These are phyloP conservation scores for Leptodactylus fuscus DNA, from an alignment of 2,113 vertebrate species.

Conservation along the genomic window DNA sequence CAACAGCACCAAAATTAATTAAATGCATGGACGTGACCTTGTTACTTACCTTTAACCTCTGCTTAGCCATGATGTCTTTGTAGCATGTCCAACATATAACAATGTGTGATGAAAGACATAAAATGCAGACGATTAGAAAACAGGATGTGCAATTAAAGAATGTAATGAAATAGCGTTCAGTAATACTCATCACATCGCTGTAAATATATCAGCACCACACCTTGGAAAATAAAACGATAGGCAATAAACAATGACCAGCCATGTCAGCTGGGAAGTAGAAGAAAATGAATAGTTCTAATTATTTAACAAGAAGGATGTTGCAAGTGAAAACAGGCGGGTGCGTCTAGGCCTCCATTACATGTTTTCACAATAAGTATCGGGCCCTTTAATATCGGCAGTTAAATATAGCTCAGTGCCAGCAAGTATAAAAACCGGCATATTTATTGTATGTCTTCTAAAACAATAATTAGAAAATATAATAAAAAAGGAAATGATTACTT, in stretches of 20 bases:
- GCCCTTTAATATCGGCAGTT: not conserved
- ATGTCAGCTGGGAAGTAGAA: not conserved
- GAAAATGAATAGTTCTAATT: not conserved
- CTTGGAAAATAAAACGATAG: conserved; percentile 17
- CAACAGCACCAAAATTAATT: not conserved
- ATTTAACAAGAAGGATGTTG: conserved; percentile 12
- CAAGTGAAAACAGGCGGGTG: conserved; percentile 14
- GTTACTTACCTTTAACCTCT: not conserved
- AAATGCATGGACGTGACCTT: not conserved
- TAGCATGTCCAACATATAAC: not conserved
- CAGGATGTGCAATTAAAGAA: conserved; percentile 39
- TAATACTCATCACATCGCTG: not conserved
- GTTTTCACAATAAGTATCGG: not conserved
- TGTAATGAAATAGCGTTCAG: conserved; percentile 6
- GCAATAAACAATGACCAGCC: not conserved
- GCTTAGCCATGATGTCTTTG: not conserved
- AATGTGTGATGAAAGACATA: conserved; percentile 30
- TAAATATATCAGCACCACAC: conserved; percentile 12
- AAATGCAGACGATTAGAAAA: not conserved
- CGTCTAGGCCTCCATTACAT: not conserved
- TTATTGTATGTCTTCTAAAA: no score
- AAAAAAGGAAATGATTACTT: no score
- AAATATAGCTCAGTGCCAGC: no score
- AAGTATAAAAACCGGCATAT: no score
- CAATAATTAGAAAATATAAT: no score